phyloP scores from a whole-genome alignment of 2,888 invertebrate genomes.

The Stenotaenia linearis region DNA sequence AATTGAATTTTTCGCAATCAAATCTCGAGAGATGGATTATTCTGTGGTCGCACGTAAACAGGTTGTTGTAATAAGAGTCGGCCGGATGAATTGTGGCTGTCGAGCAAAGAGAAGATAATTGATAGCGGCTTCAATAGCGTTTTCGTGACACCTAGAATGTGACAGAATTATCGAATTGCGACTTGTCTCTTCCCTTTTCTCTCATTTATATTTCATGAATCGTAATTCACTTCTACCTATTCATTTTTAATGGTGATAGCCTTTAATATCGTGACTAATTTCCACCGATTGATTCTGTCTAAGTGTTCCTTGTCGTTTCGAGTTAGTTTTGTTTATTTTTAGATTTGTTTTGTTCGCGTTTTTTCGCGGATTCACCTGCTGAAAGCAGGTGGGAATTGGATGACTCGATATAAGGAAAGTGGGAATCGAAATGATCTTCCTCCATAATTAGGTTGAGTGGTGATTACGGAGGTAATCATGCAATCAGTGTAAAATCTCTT shows the following conservation, averaged over 20 bases:
- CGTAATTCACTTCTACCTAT: not conserved
- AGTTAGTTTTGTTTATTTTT: not conserved
- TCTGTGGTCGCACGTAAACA: not conserved
- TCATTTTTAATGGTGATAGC: constrained; percentile 11
- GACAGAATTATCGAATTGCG: not conserved
- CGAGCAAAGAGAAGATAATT: not conserved
- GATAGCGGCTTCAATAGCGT: not conserved
- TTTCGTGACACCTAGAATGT: not conserved
- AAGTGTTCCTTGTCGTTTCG: not conserved
- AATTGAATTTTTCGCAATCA: not conserved
- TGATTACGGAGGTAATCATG: not conserved
- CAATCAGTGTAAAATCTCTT: not conserved
- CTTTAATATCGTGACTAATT: not conserved
- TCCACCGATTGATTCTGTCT: not conserved
- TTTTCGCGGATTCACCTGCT: not conserved
- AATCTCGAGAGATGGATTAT: not conserved
- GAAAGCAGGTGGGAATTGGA: not conserved
- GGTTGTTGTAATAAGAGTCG: not conserved
- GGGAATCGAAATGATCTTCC: not conserved
- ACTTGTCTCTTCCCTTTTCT: not conserved
- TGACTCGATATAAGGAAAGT: no score
- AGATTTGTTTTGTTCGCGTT: not conserved
- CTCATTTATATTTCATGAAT: constrained; percentile 6
- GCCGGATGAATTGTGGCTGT: not conserved
- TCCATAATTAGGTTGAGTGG: not conserved